These are phyloP conservation scores for Otolemur garnettii DNA, from an alignment of 2,113 vertebrate species.

Conservation along the genomic window DNA sequence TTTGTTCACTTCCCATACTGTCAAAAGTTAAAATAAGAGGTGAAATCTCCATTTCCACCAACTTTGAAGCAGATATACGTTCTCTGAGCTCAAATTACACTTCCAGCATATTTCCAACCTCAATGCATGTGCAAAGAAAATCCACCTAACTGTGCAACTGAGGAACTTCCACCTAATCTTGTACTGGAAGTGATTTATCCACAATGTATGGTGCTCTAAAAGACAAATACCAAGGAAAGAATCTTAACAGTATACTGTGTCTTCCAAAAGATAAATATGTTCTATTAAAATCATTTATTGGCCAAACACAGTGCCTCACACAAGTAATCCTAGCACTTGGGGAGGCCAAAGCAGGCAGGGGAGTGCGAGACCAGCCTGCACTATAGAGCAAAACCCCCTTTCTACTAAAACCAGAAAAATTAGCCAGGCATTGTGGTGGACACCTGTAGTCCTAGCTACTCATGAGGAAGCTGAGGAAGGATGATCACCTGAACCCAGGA, in stretches of 20 bases:
- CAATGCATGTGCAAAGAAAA: background rate
- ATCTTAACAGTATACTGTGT: background rate
- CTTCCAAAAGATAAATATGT: conserved; percentile 27
- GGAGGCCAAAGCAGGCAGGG: background rate
- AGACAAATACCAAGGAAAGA: conserved; percentile 26
- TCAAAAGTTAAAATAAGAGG: conserved; percentile 21
- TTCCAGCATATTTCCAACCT: background rate
- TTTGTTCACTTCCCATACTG: background rate
- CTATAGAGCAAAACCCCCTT: background rate
- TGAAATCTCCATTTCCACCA: background rate
- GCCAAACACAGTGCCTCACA: background rate
- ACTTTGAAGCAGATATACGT: background rate
- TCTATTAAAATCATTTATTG: conserved; percentile 16
- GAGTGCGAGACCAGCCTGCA: background rate
- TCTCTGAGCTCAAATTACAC: conserved; percentile 16
- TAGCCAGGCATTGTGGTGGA: accelerated
- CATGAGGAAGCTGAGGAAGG: background rate
- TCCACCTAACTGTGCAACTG: background rate
- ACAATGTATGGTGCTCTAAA: background rate
- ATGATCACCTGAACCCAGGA: background rate
- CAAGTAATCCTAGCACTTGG: background rate
- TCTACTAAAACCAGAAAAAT: background rate
- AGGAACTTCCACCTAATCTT: background rate
- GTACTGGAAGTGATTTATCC: background rate
- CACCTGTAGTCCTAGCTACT: background rate